phyloP scores from a whole-genome alignment of 2,113 vertebrate genomes.

The Antigone vipio region DNA sequence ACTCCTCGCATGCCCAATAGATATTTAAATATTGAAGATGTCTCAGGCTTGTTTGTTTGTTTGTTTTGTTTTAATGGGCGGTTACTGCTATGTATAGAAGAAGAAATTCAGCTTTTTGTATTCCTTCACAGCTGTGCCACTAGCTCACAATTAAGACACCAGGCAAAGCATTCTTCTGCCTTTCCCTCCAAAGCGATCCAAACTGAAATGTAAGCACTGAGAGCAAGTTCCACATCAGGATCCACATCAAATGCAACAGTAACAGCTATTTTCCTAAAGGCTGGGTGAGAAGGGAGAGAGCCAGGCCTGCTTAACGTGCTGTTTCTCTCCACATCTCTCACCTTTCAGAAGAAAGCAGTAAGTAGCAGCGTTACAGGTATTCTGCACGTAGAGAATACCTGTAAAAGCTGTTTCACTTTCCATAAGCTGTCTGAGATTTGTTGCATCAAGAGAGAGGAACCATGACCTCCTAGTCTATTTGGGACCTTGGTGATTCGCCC shows the following conservation, averaged over 20 bases:
- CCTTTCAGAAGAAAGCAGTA: neutral
- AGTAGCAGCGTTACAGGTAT: neutral
- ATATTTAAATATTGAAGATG: neutral
- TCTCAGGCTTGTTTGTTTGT: neutral
- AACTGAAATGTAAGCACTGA: neutral
- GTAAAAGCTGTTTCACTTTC: neutral
- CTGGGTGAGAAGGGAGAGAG: neutral
- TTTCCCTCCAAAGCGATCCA: neutral
- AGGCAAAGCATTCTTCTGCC: neutral
- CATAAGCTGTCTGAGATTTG: neutral
- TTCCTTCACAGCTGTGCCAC: neutral
- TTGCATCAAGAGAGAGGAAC: neutral
- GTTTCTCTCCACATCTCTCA: neutral
- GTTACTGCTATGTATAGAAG: neutral
- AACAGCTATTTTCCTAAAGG: neutral
- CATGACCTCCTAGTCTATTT: neutral
- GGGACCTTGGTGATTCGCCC: neutral
- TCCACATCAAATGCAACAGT: neutral
- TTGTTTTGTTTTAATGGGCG: neutral
- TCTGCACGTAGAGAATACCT: neutral
- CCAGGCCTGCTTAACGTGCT: accelerated
- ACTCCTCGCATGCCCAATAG: neutral
- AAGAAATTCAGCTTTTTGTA: neutral
- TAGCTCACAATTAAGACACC: neutral
- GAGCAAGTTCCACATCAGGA: no score